Evolutionary conservation across 2,888 invertebrate genomes (phyloP), one percentile per base, ranked within the genome.

Genomic region (Perizoma affinitatum): DNA sequence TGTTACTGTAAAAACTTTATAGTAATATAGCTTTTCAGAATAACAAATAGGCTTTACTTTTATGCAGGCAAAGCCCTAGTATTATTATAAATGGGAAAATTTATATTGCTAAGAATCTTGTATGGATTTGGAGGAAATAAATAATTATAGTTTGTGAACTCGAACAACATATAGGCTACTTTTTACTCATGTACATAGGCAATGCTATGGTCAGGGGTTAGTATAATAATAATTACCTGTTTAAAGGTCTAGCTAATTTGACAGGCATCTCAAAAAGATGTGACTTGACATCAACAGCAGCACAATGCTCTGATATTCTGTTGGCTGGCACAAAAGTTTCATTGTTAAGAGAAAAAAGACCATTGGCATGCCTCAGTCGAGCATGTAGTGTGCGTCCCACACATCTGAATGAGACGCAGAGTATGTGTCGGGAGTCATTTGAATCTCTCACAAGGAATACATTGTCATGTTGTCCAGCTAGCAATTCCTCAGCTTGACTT

Each of bases 381-480:
- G 96, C 95, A 82, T 96, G 96, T 34, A 95, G 86, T 10, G 96
- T 95, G 67, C 94, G 93, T 6, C 95, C 95, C 56, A 95, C 93
- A 82, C 94, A 94, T 65, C 96, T 93, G 79, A 96, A 96, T 75
- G 95, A 96, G 48, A 96, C 92, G 75, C 95, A 96, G 43, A 96
- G 89, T 65, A 96, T 93, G 78, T 96, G 95, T 38, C 93, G 84
- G n/a, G 84, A 87, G 72, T 95, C 95, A 62, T 95, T 95, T 9
- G 96, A 96, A 80, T 96, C 96, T 68, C 96, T 87, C 2, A 96
- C 95, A 69, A 96, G 90, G 79, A 96, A 96, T 4, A 96, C 94
- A 76, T 96, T 96, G 76, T 96, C 95, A 67, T 95, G 94, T 78
- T 95, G 95, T 62, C 94, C 94, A 61, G 93, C 86, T 61, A 96